Evolutionary conservation across 2,888 invertebrate species (phyloP), one percentile per base, ranked within the genome.

Genomic region (Melolontha melolontha): DNA sequence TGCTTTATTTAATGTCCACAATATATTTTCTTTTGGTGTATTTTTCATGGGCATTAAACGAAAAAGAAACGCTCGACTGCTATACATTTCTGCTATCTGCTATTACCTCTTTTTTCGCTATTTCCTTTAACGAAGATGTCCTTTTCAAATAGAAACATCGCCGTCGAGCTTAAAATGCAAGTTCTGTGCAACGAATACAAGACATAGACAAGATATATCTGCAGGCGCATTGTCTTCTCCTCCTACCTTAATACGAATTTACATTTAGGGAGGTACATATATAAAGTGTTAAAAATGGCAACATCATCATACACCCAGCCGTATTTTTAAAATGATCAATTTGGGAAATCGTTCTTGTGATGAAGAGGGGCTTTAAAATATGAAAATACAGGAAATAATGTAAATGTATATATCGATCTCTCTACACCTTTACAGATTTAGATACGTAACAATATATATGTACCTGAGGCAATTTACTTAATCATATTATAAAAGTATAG

Each of bases 321-420:
- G 42, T 22, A 57, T 57, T 57, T 57, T 11, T 27, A 49, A 64
- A 55, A 70, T 54, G 65, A 55, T 65, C 55, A 54, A 63, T 73
- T 70, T 66, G 64, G 76, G 75, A 75, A 77, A 73, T 71, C 74
- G 74, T 77, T 77, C 76, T 67, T 70, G 47, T 76, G 75, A 76
- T 76, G 72, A 72, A 76, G 74, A 68, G 71, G 69, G 52, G 29
- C 67, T 72, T 74, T 73, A 71, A 72, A 72, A 73, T 72, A 75
- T 74, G 72, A 73, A 73, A 72, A 74, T 74, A 73, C 70, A 71
- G 70, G 68, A 74, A 74, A 71, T 72, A 72, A 73, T 74, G 70
- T 64, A 72, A 74, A 75, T 76, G 75, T 75, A 75, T 55, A 16
- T 17, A 71, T 69, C 17, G 40, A 6, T 40, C 12, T 62, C 22